phyloP scores from a whole-genome alignment of 1,140 invertebrate genomes.

The Nixonia krombeini region DNA sequence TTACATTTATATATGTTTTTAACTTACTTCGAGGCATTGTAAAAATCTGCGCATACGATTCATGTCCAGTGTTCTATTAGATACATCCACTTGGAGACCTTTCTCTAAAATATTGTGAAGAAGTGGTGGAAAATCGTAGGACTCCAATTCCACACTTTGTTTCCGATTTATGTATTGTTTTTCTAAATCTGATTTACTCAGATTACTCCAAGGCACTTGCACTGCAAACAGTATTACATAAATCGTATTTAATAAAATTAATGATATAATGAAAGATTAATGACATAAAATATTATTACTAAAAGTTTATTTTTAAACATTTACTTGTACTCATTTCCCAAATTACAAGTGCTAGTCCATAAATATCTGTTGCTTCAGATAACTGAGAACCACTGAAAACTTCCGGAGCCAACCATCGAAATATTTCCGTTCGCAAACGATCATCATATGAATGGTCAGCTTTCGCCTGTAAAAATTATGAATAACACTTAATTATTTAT shows the following conservation, averaged over 20 bases:
- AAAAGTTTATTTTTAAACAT: too few relatives aligned
- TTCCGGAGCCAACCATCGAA: constrained; percentile 58
- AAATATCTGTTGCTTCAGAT: constrained; percentile 50
- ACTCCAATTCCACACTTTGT: constrained; percentile 40
- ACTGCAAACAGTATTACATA: constrained; percentile 15
- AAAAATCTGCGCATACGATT: constrained; percentile 53
- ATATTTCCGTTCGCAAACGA: constrained; percentile 52
- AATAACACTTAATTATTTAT: too few relatives aligned
- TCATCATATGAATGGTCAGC: constrained; percentile 36
- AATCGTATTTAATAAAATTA: too few relatives aligned
- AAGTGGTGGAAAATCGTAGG: constrained; percentile 51
- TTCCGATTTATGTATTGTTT: constrained; percentile 42
- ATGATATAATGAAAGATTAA: not conserved
- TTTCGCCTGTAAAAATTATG: constrained; percentile 31
- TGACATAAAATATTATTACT: too few relatives aligned
- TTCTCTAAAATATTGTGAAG: constrained; percentile 52
- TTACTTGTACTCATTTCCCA: constrained; percentile 63
- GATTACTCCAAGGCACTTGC: constrained; percentile 51
- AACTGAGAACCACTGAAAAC: constrained; percentile 31
- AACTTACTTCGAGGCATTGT: constrained; percentile 51
- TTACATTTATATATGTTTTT: too few relatives aligned
- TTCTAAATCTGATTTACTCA: constrained; percentile 45
- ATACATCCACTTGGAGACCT: constrained; percentile 50
- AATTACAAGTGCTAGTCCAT: constrained; percentile 53
- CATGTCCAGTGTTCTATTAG: constrained; percentile 56